Percentiles rank a stretch among this genome's conserved stretches.
Evolutionary conservation across 1,140 invertebrate genomes (phyloP).

Genomic region (Diorhabda elongata): DNA sequence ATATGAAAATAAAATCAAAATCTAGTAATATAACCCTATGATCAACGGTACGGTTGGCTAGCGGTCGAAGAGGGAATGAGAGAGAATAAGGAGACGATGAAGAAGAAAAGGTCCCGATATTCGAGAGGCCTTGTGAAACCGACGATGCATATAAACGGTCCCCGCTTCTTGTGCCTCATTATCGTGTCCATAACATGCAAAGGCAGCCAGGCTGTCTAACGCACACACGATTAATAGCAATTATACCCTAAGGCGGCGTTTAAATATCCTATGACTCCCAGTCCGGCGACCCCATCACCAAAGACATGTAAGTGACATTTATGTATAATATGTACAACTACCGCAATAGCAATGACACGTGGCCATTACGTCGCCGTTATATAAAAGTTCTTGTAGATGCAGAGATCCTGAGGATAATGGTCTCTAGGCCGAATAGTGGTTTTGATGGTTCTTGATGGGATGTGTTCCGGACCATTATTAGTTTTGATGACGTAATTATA

Average conservation of each 20-base stretch:
- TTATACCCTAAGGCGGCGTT: constrained; percentile 40
- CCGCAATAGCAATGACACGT: constrained; percentile 19
- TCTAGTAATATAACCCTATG: constrained; percentile 9
- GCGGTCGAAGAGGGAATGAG: background rate
- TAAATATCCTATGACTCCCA: constrained; percentile 37
- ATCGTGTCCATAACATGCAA: constrained; percentile 43
- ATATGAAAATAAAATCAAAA: constrained; percentile 3
- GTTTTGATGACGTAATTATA: background rate
- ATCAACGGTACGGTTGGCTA: background rate
- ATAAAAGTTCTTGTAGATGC: background rate
- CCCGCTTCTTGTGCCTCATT: constrained; percentile 35
- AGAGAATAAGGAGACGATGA: background rate
- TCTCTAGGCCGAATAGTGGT: background rate
- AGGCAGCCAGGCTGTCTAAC: constrained; percentile 36
- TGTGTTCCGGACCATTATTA: background rate
- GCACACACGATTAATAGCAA: constrained; percentile 42
- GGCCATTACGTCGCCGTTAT: constrained; percentile 14
- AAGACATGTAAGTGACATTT: constrained; percentile 40
- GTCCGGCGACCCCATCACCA: constrained; percentile 24
- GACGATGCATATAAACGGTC: constrained; percentile 23
- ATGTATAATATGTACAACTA: constrained; percentile 32
- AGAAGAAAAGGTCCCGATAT: constrained; percentile 17
- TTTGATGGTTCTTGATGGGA: background rate
- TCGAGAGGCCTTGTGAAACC: constrained; percentile 6
- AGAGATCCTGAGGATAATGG: background rate